These are phyloP conservation scores for Nomada hirtipes DNA, from an alignment of 2,888 invertebrate genomes.

Conservation along the genomic window DNA sequence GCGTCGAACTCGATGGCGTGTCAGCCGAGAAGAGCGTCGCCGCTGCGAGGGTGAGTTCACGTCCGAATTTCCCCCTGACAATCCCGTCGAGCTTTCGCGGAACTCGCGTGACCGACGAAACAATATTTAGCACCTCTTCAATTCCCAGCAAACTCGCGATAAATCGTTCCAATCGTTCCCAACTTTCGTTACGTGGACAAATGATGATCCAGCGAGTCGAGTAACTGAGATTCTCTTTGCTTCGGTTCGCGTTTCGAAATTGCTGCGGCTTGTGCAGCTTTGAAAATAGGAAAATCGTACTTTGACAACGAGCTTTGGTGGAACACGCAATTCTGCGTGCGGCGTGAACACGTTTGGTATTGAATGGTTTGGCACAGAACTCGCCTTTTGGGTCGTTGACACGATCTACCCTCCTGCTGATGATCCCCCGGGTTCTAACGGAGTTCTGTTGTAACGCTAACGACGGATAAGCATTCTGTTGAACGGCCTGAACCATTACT, in stretches of 20 bases:
- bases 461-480: slow-evolving; percentile 7
- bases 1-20: slow-evolving; percentile 93
- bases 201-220: too few species aligned
- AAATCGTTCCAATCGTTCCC: neutral
- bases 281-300: too few species aligned
- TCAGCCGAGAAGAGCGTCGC: slow-evolving; percentile 94
- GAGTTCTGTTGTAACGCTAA: slow-evolving; percentile 11
- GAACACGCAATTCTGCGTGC: slow-evolving; percentile 60
- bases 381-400: slow-evolving; percentile 65
- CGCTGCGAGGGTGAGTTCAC: slow-evolving; percentile 89
- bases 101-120: neutral
- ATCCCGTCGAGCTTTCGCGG: neutral
- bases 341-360: slow-evolving; percentile 53
- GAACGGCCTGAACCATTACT: neutral
- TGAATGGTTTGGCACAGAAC: slow-evolving; percentile 69
- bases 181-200: too few species aligned
- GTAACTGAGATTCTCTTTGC: too few species aligned
- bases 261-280: too few species aligned
- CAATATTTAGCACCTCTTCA: neutral
- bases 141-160: neutral
- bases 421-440: slow-evolving; percentile 25
- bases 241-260: too few species aligned
- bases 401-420: slow-evolving; percentile 44
- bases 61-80: neutral
- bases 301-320: neutral